Conservation (phyloP, 2,888 invertebrate species). For the Hartigia nigra region DNA sequence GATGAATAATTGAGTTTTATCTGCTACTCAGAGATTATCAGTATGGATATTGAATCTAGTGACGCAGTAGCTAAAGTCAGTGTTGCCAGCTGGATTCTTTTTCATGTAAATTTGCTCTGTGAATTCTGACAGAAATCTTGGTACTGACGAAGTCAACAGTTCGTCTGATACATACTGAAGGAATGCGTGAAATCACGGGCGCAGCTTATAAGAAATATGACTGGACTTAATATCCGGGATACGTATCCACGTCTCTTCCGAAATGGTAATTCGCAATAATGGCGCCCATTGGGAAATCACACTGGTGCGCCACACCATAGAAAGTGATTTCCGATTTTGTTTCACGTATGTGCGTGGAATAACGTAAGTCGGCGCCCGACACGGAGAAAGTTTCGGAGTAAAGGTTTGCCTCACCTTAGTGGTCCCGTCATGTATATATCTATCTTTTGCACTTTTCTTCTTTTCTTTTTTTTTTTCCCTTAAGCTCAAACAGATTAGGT, state of each 20-base stretch:
- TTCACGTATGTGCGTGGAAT: conserved; percentile 17
- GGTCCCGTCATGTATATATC: background rate
- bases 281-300: conserved; percentile 16
- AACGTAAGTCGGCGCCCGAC: conserved; percentile 5
- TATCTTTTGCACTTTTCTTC: background rate
- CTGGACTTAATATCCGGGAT: background rate
- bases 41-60: background rate
- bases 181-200: background rate
- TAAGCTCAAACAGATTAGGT: background rate
- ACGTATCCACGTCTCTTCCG: background rate
- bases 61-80: background rate
- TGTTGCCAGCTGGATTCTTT: background rate
- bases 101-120: background rate
- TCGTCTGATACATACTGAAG: background rate
- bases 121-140: background rate
- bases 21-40: background rate
- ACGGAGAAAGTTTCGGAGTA: conserved; percentile 30
- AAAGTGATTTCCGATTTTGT: conserved; percentile 27
- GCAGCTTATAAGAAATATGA: background rate
- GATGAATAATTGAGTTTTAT: background rate
- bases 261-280: conserved; percentile 3
- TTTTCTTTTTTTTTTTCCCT: background rate
- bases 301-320: conserved; percentile 15
- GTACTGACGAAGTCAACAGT: background rate
- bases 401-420: background rate